Evolutionary conservation across 2,113 vertebrate species (phyloP).

Genomic region (Oncorhynchus gorbuscha): DNA sequence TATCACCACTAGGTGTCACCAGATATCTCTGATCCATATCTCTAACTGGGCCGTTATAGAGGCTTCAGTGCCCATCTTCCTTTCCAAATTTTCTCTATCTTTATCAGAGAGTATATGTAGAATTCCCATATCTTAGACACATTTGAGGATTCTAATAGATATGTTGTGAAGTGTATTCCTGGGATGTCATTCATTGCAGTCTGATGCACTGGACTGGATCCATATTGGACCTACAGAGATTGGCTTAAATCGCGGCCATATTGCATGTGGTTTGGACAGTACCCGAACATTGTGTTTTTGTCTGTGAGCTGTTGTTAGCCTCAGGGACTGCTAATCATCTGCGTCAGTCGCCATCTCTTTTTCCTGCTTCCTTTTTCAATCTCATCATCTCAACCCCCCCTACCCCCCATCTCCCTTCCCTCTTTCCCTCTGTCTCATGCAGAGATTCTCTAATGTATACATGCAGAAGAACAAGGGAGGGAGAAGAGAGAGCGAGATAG

Average conservation of each 20-base stretch:
- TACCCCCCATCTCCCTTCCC: slow-evolving; percentile 6
- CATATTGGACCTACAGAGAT: neutral
- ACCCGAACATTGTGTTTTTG: slow-evolving; percentile 11
- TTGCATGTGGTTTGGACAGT: slow-evolving; percentile 53
- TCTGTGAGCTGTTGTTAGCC: slow-evolving; percentile 47
- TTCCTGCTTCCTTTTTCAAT: slow-evolving; percentile 14
- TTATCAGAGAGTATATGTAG: neutral
- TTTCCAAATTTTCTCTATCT: neutral
- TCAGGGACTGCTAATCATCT: slow-evolving; percentile 28
- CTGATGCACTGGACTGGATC: neutral
- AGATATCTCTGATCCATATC: slow-evolving; percentile 70
- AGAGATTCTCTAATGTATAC: slow-evolving; percentile 46
- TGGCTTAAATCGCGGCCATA: slow-evolving; percentile 63
- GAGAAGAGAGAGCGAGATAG: slow-evolving; percentile 23
- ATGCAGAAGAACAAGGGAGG: slow-evolving; percentile 44
- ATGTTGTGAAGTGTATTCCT: neutral
- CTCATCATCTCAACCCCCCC: neutral
- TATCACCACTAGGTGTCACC: slow-evolving; percentile 72
- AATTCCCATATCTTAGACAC: neutral
- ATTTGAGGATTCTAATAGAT: neutral
- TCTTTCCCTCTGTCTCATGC: slow-evolving; percentile 31
- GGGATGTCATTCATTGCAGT: neutral
- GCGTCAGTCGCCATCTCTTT: slow-evolving; percentile 13
- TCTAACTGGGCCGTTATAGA: slow-evolving; percentile 3
- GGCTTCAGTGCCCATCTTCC: neutral